Evolutionary conservation across 2,113 vertebrate genomes (phyloP), one percentile per base, ranked within the genome.

Genomic region (Sapajus apella): DNA sequence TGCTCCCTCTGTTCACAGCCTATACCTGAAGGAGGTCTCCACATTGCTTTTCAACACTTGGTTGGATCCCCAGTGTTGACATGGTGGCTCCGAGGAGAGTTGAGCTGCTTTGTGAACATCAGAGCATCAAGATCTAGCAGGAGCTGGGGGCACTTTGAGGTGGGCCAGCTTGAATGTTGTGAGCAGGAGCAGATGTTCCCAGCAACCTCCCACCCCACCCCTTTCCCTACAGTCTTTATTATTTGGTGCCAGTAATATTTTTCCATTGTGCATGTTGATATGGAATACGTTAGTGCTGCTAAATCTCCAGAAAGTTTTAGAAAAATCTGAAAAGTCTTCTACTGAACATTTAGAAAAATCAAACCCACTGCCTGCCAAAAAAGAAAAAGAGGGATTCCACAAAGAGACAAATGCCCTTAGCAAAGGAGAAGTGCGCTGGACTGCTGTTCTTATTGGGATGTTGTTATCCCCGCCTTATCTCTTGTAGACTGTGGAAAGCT

Each of bases 1-100:
- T 97, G 97, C 96, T 96, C 55, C 97, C 97, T 97, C 37, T 90
- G 96, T 96, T 98, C 97, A 98, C 97, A 98, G 95, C 47, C 37
- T 97, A 97, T 86, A 56, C 82, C 52, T 66, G 90, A 94, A 93
- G 97, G 97, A 98, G 96, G 97, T 97, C 97, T 97, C 97, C 85
- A 23, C 50, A 0, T 73, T 64, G 85, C 89, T 97, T 95, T 97
- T 97, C 97, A 97, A 87, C 97, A 94, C 94, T 95, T 81, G 90
- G 55, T 96, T 97, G 92, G 95, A 79, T 96, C 96, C 94, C 84
- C 27, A 37, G 85, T 96, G 90, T 91, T 35, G 72, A 97, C 77
- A 32, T 85, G 88, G 58, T 90, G 73, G 80, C 96, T 96, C 84
- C 77, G 37, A 92, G 45, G 37, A 97, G 83, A 64, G 93, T 37